Conservation (phyloP, 1,140 invertebrate genomes). For the Danaus plexippus region DNA sequence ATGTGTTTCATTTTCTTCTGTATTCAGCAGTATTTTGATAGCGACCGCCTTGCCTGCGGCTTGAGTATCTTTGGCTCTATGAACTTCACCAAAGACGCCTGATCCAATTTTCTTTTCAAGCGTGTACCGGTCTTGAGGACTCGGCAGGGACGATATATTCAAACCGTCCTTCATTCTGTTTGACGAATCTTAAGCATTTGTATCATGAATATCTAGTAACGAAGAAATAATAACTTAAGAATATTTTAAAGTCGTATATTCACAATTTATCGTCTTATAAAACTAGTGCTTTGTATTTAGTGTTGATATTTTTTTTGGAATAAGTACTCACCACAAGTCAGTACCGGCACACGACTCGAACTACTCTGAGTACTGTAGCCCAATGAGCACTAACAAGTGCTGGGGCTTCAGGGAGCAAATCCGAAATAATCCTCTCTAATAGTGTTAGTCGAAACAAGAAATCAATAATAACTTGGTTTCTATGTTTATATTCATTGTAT, state of each 20-base stretch:
- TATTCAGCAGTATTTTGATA: slow-evolving; percentile 85
- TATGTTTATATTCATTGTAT: too few relatives aligned
- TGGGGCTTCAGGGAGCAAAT: slow-evolving; percentile 49
- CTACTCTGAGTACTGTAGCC: slow-evolving; percentile 16
- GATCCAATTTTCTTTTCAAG: slow-evolving; percentile 79
- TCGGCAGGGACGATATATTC: slow-evolving; percentile 73
- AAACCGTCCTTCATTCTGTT: slow-evolving; percentile 57
- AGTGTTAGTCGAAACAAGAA: slow-evolving; percentile 19
- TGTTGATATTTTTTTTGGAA: too few relatives aligned
- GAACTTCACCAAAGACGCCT: slow-evolving; percentile 84
- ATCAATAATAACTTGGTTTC: too few relatives aligned
- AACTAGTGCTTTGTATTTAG: too few relatives aligned
- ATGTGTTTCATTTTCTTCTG: slow-evolving; percentile 77
- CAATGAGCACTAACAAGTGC: slow-evolving; percentile 44
- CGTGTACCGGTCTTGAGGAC: slow-evolving; percentile 78
- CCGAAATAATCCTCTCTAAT: slow-evolving; percentile 32
- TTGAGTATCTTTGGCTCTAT: slow-evolving; percentile 81
- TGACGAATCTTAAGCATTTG: slow-evolving; percentile 7
- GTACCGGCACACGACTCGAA: slow-evolving; percentile 8
- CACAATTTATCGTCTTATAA: too few relatives aligned
- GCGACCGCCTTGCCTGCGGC: slow-evolving; percentile 81
- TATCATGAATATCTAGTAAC: slow-evolving; percentile 1
- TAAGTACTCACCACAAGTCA: slow-evolving; percentile 18
- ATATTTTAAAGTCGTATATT: not conserved
- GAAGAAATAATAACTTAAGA: not conserved